Evolutionary conservation across 2,888 invertebrate species (phyloP).

Genomic region (Adelognathus sp.): DNA sequence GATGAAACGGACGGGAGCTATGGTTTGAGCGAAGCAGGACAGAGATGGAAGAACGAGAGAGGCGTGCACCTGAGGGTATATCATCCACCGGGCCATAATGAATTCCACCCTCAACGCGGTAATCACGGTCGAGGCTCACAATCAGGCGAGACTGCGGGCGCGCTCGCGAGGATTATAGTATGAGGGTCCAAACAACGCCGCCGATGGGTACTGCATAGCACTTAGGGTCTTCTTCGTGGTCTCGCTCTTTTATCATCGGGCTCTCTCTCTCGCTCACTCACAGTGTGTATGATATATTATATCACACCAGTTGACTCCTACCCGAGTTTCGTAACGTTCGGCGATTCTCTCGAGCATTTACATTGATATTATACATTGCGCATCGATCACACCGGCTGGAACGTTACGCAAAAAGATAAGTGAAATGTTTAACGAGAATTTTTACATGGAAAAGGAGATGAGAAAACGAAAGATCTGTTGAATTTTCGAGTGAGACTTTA

Average conservation of each 20-base stretch:
- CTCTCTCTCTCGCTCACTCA: not conserved
- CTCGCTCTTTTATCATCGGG: slow-evolving; percentile 12
- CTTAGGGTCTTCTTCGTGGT: slow-evolving; percentile 27
- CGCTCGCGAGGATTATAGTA: slow-evolving; percentile 6
- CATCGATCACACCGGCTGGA: no score
- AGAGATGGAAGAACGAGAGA: slow-evolving; percentile 38
- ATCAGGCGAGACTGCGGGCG: slow-evolving; percentile 46
- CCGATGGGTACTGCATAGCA: slow-evolving; percentile 56
- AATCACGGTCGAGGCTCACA: slow-evolving; percentile 71
- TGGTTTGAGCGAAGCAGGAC: slow-evolving; percentile 6
- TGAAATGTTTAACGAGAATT: no score
- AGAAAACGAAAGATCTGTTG: no score
- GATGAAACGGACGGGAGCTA: slow-evolving; percentile 32
- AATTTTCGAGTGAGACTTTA: no score
- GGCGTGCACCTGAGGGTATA: slow-evolving; percentile 69
- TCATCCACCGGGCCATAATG: slow-evolving; percentile 70
- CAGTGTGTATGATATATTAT: no score
- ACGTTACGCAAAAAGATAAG: no score
- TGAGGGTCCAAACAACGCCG: slow-evolving; percentile 36
- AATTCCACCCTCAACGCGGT: slow-evolving; percentile 78
- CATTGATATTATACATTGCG: no score
- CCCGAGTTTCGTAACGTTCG: no score
- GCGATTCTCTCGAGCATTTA: no score
- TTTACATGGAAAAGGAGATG: no score
- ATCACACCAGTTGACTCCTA: no score